Evolutionary conservation across 92 coral and sea anemone genomes (phyloP).

Genomic region (Meandrina meandrites): DNA sequence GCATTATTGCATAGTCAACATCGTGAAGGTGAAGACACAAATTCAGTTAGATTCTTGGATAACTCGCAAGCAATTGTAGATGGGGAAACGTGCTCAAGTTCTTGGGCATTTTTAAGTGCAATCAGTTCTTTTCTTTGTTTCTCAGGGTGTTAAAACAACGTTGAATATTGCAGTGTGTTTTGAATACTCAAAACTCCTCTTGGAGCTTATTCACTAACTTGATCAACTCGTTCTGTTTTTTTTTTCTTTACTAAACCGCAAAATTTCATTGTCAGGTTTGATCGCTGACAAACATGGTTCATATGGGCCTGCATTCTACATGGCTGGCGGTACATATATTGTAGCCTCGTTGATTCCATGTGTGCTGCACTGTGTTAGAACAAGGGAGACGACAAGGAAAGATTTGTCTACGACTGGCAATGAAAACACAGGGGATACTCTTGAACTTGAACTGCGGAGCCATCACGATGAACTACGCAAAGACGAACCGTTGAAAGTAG

Average conservation of each 20-base stretch:
- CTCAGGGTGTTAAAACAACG: too few relatives aligned
- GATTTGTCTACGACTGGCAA: neutral
- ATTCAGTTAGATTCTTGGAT: too few relatives aligned
- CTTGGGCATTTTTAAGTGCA: too few relatives aligned
- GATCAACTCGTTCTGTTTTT: too few relatives aligned
- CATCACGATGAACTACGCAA: neutral
- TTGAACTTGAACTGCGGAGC: neutral
- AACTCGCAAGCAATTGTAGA: too few relatives aligned
- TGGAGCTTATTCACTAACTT: too few relatives aligned
- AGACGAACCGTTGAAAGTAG: neutral
- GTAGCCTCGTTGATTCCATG: conserved; percentile 4
- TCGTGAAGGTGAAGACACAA: too few relatives aligned
- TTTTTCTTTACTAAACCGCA: too few relatives aligned
- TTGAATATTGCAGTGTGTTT: neutral
- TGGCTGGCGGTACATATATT: neutral
- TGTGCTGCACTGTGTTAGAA: neutral
- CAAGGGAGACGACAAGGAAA: neutral
- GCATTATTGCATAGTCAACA: too few relatives aligned
- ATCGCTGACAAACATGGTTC: conserved; percentile 5
- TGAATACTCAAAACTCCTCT: neutral
- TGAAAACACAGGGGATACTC: neutral
- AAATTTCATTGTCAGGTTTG: neutral
- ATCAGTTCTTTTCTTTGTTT: too few relatives aligned
- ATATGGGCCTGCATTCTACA: conserved; percentile 12
- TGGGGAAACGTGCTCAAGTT: too few relatives aligned